Conservation (phyloP, 2,888 invertebrate species). For the Tridacna gigas region DNA sequence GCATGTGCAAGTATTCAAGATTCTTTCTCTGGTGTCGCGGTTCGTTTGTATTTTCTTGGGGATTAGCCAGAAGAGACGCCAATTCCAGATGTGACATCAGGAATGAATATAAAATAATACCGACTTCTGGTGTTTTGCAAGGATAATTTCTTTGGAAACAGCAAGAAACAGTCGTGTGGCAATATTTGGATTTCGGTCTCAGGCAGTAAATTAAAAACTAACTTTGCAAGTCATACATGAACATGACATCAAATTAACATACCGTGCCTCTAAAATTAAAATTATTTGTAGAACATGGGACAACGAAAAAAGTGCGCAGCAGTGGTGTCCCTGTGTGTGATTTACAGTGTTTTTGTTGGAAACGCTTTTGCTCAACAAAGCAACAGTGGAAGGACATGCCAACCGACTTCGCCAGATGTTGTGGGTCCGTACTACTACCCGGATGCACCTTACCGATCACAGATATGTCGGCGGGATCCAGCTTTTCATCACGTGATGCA, state of each 20-base stretch:
- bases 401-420: constrained; percentile 61
- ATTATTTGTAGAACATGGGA: no score
- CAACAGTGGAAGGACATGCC: constrained; percentile 24
- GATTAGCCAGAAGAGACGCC: constrained; percentile 29
- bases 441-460: constrained; percentile 47
- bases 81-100: constrained; percentile 37
- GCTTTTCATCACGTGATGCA: constrained; percentile 32
- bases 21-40: not conserved
- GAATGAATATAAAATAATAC: constrained; percentile 18
- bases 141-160: not conserved
- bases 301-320: no score
- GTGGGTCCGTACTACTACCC: constrained; percentile 65
- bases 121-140: not conserved
- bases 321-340: no score
- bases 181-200: no score
- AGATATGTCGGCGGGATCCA: constrained; percentile 51
- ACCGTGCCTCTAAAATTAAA: no score
- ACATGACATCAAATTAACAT: no score
- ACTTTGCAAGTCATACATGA: no score
- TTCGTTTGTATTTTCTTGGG: not conserved
- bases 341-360: no score
- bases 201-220: no score
- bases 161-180: not conserved
- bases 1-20: not conserved
- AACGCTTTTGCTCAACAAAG: not conserved